Percentiles rank a stretch among this genome's conserved stretches.
Conservation (phyloP, 2,888 invertebrate genomes). For the Clusia tigrina region DNA sequence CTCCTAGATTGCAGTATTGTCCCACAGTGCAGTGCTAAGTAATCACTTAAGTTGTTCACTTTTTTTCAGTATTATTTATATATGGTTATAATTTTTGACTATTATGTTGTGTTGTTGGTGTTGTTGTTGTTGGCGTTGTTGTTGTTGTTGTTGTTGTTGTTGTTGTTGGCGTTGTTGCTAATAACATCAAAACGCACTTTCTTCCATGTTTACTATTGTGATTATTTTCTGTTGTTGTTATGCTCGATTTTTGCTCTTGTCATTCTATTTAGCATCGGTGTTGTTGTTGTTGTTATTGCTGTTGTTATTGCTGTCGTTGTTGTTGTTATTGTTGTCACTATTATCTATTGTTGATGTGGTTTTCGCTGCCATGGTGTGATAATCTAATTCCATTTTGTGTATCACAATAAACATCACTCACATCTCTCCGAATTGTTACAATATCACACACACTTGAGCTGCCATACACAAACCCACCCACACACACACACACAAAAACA, state of each 20-base stretch:
- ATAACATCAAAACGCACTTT: slow-evolving; percentile 28
- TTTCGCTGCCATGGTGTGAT: slow-evolving; percentile 29
- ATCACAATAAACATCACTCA: no score
- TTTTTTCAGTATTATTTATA: no score
- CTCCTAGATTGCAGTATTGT: no score
- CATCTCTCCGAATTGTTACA: no score
- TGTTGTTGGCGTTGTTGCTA: slow-evolving; percentile 11
- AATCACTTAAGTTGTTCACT: no score
- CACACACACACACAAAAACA: slow-evolving; percentile 12
- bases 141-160: neutral
- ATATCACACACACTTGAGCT: no score
- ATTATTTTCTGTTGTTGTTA: slow-evolving; percentile 15
- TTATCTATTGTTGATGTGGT: no score
- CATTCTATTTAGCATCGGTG: no score
- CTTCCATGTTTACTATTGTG: slow-evolving; percentile 9
- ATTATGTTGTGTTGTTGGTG: neutral
- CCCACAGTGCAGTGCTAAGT: no score
- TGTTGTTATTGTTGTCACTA: no score
- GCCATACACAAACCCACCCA: neutral
- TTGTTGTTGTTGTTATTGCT: slow-evolving; percentile 5
- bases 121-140: neutral
- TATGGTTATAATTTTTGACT: no score
- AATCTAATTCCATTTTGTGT: slow-evolving; percentile 37
- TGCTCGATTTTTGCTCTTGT: no score
- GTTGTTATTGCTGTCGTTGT: slow-evolving; percentile 3